These are phyloP conservation scores for Callipepla squamata DNA, from an alignment of 2,113 vertebrate genomes.

Conservation along the genomic window DNA sequence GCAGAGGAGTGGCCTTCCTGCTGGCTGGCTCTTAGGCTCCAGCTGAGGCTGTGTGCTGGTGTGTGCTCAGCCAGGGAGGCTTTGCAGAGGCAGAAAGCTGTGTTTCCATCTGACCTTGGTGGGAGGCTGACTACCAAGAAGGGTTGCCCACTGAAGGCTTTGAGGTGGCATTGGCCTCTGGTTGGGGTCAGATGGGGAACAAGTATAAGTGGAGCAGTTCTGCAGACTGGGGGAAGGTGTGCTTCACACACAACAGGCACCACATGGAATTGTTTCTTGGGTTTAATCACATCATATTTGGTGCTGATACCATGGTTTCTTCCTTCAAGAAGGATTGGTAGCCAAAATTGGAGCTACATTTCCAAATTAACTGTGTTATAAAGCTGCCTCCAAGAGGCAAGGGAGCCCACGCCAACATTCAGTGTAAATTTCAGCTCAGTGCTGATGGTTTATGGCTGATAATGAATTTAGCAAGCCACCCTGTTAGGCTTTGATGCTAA, in stretches of 20 bases:
- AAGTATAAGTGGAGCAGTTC: background rate
- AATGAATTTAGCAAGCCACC: slow-evolving; percentile 73
- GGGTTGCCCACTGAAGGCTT: background rate
- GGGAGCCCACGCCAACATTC: background rate
- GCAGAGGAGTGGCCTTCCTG: background rate
- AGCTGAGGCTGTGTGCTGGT: background rate
- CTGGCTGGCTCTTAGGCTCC: background rate
- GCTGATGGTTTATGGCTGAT: slow-evolving; percentile 70
- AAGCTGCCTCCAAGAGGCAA: background rate
- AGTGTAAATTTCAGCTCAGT: slow-evolving; percentile 41
- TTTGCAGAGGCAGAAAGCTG: background rate
- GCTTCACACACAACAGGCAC: background rate
- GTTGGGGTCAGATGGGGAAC: background rate
- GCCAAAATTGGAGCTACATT: background rate
- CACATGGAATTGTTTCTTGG: background rate
- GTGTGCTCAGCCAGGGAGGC: background rate
- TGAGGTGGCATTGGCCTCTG: background rate
- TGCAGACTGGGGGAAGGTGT: background rate
- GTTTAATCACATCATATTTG: background rate
- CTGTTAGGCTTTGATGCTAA: slow-evolving; percentile 75
- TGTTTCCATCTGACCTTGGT: background rate
- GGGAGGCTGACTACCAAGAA: background rate
- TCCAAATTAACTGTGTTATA: background rate
- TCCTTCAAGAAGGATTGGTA: background rate
- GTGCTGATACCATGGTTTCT: background rate